These are phyloP conservation scores for Leucophenga maculata DNA, from an alignment of 2,888 invertebrate species.

Conservation along the genomic window DNA sequence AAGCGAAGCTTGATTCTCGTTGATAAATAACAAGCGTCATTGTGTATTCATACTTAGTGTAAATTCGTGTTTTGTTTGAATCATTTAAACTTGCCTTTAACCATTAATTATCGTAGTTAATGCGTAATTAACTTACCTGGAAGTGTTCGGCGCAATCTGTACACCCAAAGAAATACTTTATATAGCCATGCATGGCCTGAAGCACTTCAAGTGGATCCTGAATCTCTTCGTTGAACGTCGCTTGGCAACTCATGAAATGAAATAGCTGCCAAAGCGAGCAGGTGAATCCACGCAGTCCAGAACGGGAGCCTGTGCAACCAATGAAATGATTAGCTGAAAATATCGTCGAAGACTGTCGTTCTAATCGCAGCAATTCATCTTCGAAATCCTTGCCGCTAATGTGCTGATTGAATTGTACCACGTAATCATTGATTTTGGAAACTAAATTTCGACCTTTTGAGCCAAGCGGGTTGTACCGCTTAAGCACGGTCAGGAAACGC, in stretches of 20 bases:
- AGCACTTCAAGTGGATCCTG: constrained; percentile 81
- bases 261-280: constrained; percentile 97
- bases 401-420: constrained; percentile 72
- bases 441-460: constrained; percentile 79
- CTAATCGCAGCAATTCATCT: constrained; percentile 74
- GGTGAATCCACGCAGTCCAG: constrained; percentile 86
- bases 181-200: constrained; percentile 87
- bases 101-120: neutral
- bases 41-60: neutral
- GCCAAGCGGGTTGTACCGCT: constrained; percentile 86
- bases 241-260: constrained; percentile 90
- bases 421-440: constrained; percentile 75
- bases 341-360: constrained; percentile 75
- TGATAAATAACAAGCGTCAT: neutral
- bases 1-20: neutral
- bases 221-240: constrained; percentile 74
- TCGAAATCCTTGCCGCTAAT: constrained; percentile 78
- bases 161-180: constrained; percentile 95
- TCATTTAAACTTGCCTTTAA: neutral
- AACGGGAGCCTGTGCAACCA: constrained; percentile 86
- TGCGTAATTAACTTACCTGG: constrained; percentile 71
- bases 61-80: neutral
- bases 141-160: constrained; percentile 93
- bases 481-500: constrained; percentile 80
- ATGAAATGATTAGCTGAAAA: constrained; percentile 77